A percentile compares a stretch with the other conserved stretches of the same genome.
Evolutionary conservation across 2,888 invertebrate species (phyloP).

Genomic region (Lasioglossum vierecki): DNA sequence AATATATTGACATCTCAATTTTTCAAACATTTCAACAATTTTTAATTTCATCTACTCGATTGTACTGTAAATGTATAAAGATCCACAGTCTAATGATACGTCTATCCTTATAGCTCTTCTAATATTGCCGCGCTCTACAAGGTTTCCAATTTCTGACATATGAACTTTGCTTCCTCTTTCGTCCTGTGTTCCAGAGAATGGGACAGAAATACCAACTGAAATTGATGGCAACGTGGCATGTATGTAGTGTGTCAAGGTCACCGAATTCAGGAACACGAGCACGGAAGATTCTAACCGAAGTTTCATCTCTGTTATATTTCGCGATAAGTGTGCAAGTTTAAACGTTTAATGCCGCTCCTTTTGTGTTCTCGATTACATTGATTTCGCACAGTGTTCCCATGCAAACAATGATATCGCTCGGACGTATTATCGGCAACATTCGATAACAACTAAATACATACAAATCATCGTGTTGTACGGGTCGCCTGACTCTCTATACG

Average conservation of each 20-base stretch:
- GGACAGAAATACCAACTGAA: background rate
- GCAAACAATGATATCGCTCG: background rate
- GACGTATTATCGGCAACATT: background rate
- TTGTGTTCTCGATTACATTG: background rate
- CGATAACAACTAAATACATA: background rate
- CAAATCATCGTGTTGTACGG: background rate
- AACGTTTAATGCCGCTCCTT: background rate
- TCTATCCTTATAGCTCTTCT: too few relatives aligned
- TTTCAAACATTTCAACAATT: too few relatives aligned
- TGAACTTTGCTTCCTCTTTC: background rate
- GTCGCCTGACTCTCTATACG: slow-evolving; percentile 4
- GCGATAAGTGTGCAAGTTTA: background rate
- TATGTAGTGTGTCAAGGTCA: background rate
- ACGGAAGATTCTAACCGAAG: background rate
- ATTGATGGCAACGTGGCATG: background rate
- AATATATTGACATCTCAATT: too few relatives aligned
- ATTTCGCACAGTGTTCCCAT: background rate
- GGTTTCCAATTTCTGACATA: background rate
- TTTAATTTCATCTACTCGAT: too few relatives aligned
- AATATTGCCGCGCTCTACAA: background rate
- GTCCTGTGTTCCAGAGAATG: background rate
- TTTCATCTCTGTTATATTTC: background rate
- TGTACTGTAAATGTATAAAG: too few relatives aligned
- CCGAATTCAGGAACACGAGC: background rate
- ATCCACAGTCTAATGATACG: too few relatives aligned